Percentiles rank a stretch among this genome's conserved stretches.
Evolutionary conservation across 2,888 invertebrate genomes (phyloP).

Genomic region (Mythimna loreyi): DNA sequence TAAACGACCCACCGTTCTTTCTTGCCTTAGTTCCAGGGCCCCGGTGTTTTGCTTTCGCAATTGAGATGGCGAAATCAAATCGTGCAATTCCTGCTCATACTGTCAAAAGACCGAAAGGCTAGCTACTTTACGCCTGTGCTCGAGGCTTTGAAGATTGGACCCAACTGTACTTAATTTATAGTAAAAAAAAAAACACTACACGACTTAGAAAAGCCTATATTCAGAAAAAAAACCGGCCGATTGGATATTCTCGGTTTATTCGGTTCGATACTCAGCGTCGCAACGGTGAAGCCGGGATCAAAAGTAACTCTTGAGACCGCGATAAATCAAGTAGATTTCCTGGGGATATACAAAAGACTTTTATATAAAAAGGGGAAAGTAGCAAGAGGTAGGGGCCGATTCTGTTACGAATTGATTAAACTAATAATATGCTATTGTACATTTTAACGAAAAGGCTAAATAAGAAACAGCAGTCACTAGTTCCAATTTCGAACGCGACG

Average conservation of each 20-base stretch:
- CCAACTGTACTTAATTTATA: too few relatives aligned
- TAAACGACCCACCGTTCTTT: too few relatives aligned
- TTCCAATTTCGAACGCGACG: neutral
- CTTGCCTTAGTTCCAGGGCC: too few relatives aligned
- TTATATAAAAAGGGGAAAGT: conserved; percentile 13
- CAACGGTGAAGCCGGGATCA: neutral
- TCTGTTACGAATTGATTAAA: conserved; percentile 8
- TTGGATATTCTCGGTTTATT: neutral
- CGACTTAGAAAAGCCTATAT: neutral
- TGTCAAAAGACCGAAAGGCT: too few relatives aligned
- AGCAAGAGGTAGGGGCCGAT: neutral
- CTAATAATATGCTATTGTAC: neutral
- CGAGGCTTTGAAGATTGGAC: too few relatives aligned
- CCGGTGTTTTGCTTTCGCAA: too few relatives aligned
- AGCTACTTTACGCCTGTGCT: too few relatives aligned
- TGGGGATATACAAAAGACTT: conserved; percentile 18
- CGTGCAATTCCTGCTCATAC: too few relatives aligned
- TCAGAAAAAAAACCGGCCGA: neutral
- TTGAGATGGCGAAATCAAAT: too few relatives aligned
- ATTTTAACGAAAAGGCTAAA: neutral
- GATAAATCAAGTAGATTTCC: conserved; percentile 40
- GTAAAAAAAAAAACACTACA: too few relatives aligned
- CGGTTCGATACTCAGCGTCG: neutral
- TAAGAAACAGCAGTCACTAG: neutral
- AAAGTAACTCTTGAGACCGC: conserved; percentile 23